Evolutionary conservation across 2,113 vertebrate genomes (phyloP).

Genomic region (Manacus vitellinus): DNA sequence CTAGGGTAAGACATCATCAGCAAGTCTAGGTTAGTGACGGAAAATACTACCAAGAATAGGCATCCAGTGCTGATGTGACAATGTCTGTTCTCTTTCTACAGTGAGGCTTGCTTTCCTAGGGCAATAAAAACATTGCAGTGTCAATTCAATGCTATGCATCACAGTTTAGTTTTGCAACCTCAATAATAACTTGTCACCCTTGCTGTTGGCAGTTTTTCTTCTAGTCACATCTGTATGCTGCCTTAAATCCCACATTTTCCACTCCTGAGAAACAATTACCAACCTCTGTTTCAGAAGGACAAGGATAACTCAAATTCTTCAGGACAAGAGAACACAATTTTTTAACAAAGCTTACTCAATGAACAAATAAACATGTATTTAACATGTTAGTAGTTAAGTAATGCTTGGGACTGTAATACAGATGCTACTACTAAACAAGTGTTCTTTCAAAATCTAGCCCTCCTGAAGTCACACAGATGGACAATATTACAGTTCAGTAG

Average conservation of each 20-base stretch:
- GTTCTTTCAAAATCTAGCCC: background rate
- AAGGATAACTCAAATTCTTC: background rate
- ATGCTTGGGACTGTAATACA: background rate
- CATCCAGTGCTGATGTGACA: background rate
- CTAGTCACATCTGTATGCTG: background rate
- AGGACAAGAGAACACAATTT: background rate
- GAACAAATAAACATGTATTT: background rate
- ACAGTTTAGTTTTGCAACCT: background rate
- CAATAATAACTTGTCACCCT: background rate
- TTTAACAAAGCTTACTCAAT: background rate
- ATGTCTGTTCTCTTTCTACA: background rate
- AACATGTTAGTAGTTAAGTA: background rate
- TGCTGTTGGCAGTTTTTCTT: background rate
- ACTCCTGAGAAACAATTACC: background rate
- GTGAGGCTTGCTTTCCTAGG: background rate
- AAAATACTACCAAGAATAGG: background rate
- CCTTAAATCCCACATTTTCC: background rate
- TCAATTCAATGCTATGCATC: background rate
- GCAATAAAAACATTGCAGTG: background rate
- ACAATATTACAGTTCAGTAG: background rate
- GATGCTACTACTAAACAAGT: background rate
- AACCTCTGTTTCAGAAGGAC: background rate
- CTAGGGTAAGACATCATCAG: background rate
- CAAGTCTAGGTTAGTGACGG: background rate
- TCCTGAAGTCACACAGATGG: background rate